A percentile compares a stretch with the other conserved stretches of the same genome.
Conservation (phyloP, 2,888 invertebrate genomes). For the Diplolepis rosae region DNA sequence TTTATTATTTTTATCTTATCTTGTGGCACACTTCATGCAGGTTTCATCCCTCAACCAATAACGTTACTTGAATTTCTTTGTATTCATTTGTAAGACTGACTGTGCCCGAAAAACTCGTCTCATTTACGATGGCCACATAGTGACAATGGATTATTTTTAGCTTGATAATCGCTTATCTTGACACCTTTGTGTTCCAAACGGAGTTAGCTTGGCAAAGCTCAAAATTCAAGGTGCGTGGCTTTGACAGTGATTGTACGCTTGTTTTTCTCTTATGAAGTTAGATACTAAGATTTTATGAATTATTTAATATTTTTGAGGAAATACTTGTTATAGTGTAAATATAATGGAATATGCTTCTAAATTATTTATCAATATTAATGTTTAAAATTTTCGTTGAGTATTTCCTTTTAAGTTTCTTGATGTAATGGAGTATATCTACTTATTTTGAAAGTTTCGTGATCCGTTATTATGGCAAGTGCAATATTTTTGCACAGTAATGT, state of each 20-base stretch:
- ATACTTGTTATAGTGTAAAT: neutral
- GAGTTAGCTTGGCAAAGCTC: conserved; percentile 47
- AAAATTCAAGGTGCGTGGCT: conserved; percentile 38
- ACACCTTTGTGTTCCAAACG: conserved; percentile 53
- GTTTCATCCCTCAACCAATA: conserved; percentile 12
- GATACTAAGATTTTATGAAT: neutral
- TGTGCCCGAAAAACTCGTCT: conserved; percentile 15
- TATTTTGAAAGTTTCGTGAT: conserved; percentile 4
- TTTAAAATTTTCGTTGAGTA: neutral
- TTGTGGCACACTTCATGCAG: neutral
- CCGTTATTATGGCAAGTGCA: neutral
- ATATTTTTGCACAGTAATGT: conserved; percentile 4
- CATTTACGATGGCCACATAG: conserved; percentile 10
- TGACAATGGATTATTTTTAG: conserved; percentile 50
- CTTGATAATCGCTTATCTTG: conserved; percentile 55
- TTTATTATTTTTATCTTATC: neutral
- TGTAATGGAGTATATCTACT: neutral
- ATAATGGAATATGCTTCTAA: neutral
- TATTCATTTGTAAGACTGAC: neutral
- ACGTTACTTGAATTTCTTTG: conserved; percentile 4
- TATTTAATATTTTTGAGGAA: neutral
- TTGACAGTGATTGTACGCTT: neutral
- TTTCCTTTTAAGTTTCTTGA: neutral
- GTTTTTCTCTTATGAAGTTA: neutral
- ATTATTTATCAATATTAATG: neutral